Evolutionary conservation across 2,888 invertebrate genomes (phyloP), one percentile per base, ranked within the genome.

Genomic region (Microplitis deprimator): DNA sequence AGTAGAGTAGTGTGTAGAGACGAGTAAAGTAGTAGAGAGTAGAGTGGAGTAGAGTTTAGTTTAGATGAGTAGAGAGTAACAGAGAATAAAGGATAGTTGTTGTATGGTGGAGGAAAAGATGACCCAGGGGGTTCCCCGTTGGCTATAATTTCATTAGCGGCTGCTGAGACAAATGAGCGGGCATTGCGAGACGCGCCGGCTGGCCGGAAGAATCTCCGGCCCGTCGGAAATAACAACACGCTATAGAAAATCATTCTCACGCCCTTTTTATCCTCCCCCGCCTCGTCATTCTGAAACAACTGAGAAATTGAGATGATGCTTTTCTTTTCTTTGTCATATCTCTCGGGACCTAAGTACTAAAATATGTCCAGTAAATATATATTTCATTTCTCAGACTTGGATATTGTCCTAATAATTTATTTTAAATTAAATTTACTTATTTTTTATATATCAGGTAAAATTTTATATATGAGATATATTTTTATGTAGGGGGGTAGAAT

Each of bases 111-210:
- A 68, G 70, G 79, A 81, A 84, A 83, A 84, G 88, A 87, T 87
- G 87, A 87, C 85, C 86, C 82, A 80, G 82, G 83, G 81, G 81
- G 80, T 82, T 82, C 84, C 73, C 70, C 75, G 76, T 87, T 82
- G 86, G 90, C 91, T 90, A 91, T 92, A 91, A 92, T 92, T 92
- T 92, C 91, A 91, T 92, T 92, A 92, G 91, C 90, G 87, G 89
- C 76, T 86, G 88, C 84, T 84, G 89, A 90, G 91, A 92, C 91
- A 92, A 92, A 92, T 91, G 91, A 91, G 91, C 88, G 87, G 86
- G 86, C 87, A 89, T 89, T 88, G 87, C 84, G 84, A 86, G 88
- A 87, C 83, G 88, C 89, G 85, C 89, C 89, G 88, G 89, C 89
- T 89, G 89, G 73, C 81, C 77, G 76, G 83, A 85, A 87, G 87